These are phyloP conservation scores for Flabesymbios commensalis DNA, from an alignment of 2,888 invertebrate species.

Conservation along the genomic window DNA sequence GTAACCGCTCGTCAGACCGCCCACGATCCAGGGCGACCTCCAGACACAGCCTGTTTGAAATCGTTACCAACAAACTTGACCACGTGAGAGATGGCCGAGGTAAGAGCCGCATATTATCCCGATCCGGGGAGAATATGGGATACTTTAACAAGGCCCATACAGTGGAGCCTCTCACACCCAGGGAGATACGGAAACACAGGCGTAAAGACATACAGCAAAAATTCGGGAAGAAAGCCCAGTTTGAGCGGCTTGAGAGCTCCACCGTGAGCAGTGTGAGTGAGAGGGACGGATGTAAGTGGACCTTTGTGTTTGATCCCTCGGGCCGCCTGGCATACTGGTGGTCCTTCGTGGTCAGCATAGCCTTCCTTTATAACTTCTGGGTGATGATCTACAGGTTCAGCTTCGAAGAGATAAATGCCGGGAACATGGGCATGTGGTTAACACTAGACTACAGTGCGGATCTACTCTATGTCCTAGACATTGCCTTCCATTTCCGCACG, in stretches of 20 bases:
- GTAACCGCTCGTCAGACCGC: not conserved
- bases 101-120: not conserved
- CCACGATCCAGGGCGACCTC: not conserved
- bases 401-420: slow-evolving; percentile 89
- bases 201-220: slow-evolving; percentile 62
- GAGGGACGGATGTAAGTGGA: slow-evolving; percentile 68
- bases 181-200: slow-evolving; percentile 63
- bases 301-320: slow-evolving; percentile 97
- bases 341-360: slow-evolving; percentile 59
- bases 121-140: slow-evolving; percentile 42
- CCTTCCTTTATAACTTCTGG: slow-evolving; percentile 60
- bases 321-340: slow-evolving; percentile 74
- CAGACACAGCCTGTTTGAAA: slow-evolving; percentile 6
- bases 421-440: slow-evolving; percentile 92
- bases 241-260: not conserved
- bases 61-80: slow-evolving; percentile 4
- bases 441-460: slow-evolving; percentile 96
- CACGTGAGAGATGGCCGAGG: not conserved
- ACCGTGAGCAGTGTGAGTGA: slow-evolving; percentile 2
- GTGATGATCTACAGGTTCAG: slow-evolving; percentile 70
- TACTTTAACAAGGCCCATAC: slow-evolving; percentile 70
- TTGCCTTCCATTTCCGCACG: slow-evolving; percentile 89
- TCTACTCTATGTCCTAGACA: slow-evolving; percentile 93
- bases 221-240: slow-evolving; percentile 51
- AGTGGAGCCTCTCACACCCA: slow-evolving; percentile 63